A percentile compares a stretch with the other conserved stretches of the same genome.
Evolutionary conservation across 64 coral and sea anemone species (phyloP).

Genomic region (Acropora yongei): DNA sequence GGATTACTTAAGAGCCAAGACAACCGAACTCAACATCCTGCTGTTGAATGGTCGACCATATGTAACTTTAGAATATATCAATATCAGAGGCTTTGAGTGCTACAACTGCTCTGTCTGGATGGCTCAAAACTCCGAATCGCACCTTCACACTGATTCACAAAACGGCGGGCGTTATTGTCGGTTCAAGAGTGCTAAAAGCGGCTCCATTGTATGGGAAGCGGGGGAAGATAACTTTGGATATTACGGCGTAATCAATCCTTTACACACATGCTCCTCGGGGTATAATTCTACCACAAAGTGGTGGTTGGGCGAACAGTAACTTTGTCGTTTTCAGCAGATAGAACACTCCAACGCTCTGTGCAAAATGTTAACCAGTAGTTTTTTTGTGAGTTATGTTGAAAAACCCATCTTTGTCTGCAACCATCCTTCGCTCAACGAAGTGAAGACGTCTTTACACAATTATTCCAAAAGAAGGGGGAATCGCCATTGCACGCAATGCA

Average conservation of each 20-base stretch:
- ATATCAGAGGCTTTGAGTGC: constrained; percentile 52
- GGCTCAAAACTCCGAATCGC: neutral
- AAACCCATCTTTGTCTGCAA: too few relatives aligned
- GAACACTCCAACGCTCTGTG: too few relatives aligned
- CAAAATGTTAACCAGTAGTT: too few relatives aligned
- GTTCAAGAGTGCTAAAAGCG: neutral
- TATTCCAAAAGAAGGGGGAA: too few relatives aligned
- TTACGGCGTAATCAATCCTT: constrained; percentile 14
- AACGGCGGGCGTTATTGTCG: too few relatives aligned
- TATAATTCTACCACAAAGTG: constrained; percentile 67
- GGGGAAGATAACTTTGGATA: constrained; percentile 57
- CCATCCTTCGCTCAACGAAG: too few relatives aligned
- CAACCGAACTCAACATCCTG: constrained; percentile 40
- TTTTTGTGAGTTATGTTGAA: too few relatives aligned
- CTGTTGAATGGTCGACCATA: neutral
- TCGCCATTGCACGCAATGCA: too few relatives aligned
- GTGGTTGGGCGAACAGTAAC: constrained; percentile 61
- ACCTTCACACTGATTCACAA: constrained; percentile 49
- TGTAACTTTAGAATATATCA: constrained; percentile 47
- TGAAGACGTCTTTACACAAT: too few relatives aligned
- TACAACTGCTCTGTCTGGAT: constrained; percentile 30
- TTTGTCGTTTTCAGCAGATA: too few relatives aligned
- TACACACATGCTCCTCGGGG: constrained; percentile 54
- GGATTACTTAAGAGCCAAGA: constrained; percentile 57
- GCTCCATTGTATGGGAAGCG: neutral